A percentile compares a stretch with the other conserved stretches of the same genome.
Conservation (phyloP, 1,140 invertebrate genomes). For the Trichonephila clavata region DNA sequence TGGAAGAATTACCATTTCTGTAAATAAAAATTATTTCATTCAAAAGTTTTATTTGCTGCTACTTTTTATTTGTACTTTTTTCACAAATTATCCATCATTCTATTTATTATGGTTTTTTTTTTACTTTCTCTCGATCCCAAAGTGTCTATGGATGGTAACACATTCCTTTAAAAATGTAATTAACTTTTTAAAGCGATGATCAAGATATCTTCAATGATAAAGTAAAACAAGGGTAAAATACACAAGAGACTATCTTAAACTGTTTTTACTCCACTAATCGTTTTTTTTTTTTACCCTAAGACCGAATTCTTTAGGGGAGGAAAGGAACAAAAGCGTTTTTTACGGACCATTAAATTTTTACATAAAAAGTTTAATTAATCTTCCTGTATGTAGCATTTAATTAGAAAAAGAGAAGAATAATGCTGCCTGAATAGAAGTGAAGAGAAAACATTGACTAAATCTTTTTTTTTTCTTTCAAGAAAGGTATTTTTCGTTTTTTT, state of each 20-base stretch:
- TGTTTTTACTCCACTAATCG: neutral
- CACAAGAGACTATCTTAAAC: neutral
- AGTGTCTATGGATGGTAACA: neutral
- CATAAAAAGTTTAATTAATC: slow-evolving; percentile 2
- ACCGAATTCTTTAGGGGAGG: neutral
- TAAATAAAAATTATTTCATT: neutral
- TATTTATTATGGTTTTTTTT: neutral
- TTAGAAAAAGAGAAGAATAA: neutral
- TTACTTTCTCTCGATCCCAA: neutral
- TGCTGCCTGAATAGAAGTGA: neutral
- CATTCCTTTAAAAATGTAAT: slow-evolving; percentile 15
- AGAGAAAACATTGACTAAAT: neutral
- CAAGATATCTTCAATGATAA: slow-evolving; percentile 16
- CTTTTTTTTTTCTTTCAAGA: neutral
- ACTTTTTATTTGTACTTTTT: neutral
- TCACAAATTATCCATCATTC: neutral
- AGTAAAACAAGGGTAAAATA: neutral
- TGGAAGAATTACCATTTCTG: neutral
- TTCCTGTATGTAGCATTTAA: slow-evolving; percentile 24
- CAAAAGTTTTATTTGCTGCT: neutral
- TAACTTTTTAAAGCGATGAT: slow-evolving; percentile 22
- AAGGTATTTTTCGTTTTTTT: neutral
- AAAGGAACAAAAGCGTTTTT: neutral
- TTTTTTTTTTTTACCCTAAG: neutral
- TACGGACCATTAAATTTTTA: slow-evolving; percentile 16